phyloP scores from a whole-genome alignment of 2,888 invertebrate species.

The Barypeithes pellucidus region DNA sequence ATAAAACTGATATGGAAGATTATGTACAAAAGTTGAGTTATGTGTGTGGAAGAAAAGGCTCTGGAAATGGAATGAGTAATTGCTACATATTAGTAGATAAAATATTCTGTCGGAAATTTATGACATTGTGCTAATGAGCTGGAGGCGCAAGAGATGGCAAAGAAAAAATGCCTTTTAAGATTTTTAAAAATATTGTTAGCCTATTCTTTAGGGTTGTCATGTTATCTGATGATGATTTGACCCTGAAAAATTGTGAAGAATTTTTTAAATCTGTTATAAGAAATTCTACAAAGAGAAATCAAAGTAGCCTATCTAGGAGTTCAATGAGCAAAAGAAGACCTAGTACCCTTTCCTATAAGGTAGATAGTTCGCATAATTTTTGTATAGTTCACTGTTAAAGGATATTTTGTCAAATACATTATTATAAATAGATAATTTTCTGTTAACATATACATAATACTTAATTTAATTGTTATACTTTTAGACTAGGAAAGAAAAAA shows the following conservation, averaged over 20 bases:
- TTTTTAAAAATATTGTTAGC: constrained; percentile 48
- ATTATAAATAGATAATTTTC: neutral
- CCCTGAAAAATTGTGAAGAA: constrained; percentile 49
- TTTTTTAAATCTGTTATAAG: constrained; percentile 53
- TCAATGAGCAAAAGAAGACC: constrained; percentile 4
- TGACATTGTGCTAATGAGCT: constrained; percentile 55
- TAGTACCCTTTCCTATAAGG: neutral
- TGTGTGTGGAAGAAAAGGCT: constrained; percentile 46
- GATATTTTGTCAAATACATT: neutral
- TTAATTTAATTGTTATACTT: neutral
- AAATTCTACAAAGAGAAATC: constrained; percentile 33
- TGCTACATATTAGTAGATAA: constrained; percentile 53
- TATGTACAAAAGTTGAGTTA: constrained; percentile 35
- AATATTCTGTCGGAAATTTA: constrained; percentile 53
- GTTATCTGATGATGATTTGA: constrained; percentile 47
- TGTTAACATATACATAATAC: neutral
- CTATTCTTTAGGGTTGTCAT: constrained; percentile 39
- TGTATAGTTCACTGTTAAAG: neutral
- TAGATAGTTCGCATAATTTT: neutral
- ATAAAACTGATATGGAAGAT: constrained; percentile 38
- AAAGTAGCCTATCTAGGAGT: neutral
- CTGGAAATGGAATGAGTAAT: constrained; percentile 41
- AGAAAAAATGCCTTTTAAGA: constrained; percentile 53
- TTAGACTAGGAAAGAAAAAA: neutral
- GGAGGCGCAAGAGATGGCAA: constrained; percentile 49